Percentiles rank a stretch among this genome's conserved stretches.
These are phyloP conservation scores for Phymastichus coffea DNA, from an alignment of 1,140 invertebrate species.

Conservation along the genomic window DNA sequence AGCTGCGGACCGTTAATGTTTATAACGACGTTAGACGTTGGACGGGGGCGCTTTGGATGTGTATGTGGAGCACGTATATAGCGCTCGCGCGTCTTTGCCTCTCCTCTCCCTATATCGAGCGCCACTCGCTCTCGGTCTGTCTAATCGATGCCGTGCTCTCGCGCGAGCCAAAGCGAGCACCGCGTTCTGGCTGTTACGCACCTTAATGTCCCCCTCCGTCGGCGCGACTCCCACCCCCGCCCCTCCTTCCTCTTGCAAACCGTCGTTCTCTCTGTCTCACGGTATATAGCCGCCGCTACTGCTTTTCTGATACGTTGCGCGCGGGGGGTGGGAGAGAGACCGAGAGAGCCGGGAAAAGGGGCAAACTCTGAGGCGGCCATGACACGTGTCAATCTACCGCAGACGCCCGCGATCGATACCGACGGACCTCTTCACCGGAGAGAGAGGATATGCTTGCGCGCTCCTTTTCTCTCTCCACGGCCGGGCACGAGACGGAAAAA, in stretches of 20 bases:
- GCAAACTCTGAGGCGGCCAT: conserved; percentile 44
- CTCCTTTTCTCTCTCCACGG: background rate
- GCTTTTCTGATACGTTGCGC: conserved; percentile 32
- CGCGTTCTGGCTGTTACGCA: conserved; percentile 57
- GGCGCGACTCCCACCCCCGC: conserved; percentile 32
- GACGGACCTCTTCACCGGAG: conserved; percentile 19
- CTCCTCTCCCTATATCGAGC: background rate
- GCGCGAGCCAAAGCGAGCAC: no score
- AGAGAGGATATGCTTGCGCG: no score
- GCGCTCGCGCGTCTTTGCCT: conserved; percentile 34
- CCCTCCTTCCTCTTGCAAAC: conserved; percentile 19
- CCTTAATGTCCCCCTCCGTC: conserved; percentile 54
- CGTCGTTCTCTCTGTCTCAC: no score
- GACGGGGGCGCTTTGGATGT: conserved; percentile 44
- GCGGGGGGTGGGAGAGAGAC: conserved; percentile 31
- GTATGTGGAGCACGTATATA: conserved; percentile 57
- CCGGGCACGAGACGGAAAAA: background rate
- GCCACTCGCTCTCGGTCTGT: conserved; percentile 40
- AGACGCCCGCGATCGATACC: conserved; percentile 56
- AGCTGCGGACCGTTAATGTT: conserved; percentile 56
- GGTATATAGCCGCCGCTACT: conserved; percentile 34
- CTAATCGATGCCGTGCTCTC: conserved; percentile 57
- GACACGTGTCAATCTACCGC: conserved; percentile 59
- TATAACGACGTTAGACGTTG: conserved; percentile 53
- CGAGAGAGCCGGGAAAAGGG: background rate